Evolutionary conservation across 1,140 invertebrate genomes (phyloP).

Genomic region (Drosophila lacteicornis): DNA sequence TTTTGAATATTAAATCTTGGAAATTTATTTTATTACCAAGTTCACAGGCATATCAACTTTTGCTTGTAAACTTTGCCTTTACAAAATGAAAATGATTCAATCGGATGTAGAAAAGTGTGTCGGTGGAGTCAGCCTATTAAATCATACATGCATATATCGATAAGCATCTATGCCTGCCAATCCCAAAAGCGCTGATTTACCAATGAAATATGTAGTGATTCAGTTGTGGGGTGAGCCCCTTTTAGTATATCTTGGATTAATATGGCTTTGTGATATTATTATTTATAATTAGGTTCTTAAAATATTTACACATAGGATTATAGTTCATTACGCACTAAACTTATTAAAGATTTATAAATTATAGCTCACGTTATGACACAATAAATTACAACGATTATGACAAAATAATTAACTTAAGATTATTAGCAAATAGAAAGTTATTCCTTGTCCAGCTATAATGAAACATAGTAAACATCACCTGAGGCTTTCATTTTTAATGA

Average conservation of each 20-base stretch:
- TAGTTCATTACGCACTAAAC: neutral
- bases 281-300: neutral
- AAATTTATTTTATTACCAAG: neutral
- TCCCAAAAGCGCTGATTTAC: constrained; percentile 11
- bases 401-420: neutral
- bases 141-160: neutral
- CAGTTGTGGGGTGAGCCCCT: constrained; percentile 1
- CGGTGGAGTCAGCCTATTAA: neutral
- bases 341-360: neutral
- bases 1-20: neutral
- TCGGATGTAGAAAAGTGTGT: constrained; percentile 8
- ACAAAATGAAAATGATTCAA: constrained; percentile 12
- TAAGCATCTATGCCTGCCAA: neutral
- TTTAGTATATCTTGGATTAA: neutral
- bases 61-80: neutral
- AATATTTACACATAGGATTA: neutral
- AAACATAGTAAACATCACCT: neutral
- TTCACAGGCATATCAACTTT: neutral
- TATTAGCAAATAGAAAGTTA: neutral
- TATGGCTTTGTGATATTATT: neutral
- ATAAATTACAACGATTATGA: neutral
- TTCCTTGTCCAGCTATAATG: neutral
- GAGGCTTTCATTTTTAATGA: neutral
- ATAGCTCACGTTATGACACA: neutral
- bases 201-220: constrained; percentile 8